Evolutionary conservation across 1,140 invertebrate species (phyloP).

Genomic region (Papilio glaucus): DNA sequence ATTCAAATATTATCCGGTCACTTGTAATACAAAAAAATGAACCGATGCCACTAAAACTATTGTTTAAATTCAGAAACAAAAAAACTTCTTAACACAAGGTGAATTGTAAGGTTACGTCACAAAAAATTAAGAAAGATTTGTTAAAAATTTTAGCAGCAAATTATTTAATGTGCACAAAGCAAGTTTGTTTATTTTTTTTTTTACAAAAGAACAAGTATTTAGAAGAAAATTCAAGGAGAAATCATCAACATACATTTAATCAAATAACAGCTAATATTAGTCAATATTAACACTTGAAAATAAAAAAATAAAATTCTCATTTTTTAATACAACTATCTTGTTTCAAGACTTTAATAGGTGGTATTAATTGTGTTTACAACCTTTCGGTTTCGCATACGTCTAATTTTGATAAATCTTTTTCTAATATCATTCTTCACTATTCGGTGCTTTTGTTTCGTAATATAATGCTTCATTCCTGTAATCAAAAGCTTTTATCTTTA

Average conservation of each 20-base stretch:
- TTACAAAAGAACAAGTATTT: background rate
- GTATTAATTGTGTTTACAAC: too few species aligned
- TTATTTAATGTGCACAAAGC: background rate
- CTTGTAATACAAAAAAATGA: background rate
- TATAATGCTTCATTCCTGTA: background rate
- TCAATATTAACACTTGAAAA: too few species aligned
- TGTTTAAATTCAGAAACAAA: conserved; percentile 11
- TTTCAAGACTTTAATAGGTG: too few species aligned
- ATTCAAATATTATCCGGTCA: background rate
- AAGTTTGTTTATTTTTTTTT: too few species aligned
- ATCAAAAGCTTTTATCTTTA: background rate
- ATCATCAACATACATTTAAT: background rate
- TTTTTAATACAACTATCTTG: too few species aligned
- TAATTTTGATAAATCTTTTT: background rate
- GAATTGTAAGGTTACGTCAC: conserved; percentile 6
- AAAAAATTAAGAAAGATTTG: conserved; percentile 10
- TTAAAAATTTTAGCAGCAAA: background rate
- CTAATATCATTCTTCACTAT: background rate
- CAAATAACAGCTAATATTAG: too few species aligned
- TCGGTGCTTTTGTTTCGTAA: background rate
- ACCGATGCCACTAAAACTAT: background rate
- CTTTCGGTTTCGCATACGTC: too few species aligned
- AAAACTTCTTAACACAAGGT: conserved; percentile 3
- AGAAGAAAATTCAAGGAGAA: background rate
- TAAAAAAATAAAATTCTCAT: too few species aligned